Conservation (phyloP, 2,888 invertebrate species). For the Dyspetes luteomarginatus region DNA sequence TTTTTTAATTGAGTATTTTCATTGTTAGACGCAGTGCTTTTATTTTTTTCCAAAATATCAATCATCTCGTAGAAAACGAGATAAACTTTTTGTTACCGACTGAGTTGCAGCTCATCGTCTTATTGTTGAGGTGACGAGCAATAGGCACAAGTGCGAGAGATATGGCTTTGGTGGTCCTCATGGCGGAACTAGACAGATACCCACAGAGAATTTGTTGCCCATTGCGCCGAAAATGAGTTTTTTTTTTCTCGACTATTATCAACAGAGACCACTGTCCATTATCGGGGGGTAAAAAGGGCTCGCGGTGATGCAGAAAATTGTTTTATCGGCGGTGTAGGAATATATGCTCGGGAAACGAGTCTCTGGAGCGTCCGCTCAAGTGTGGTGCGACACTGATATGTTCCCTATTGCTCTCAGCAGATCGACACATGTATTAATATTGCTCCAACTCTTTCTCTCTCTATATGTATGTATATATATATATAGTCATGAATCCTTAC, state of each 20-base stretch:
- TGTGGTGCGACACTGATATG: not conserved
- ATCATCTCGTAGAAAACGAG: no score
- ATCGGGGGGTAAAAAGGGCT: conserved; percentile 17
- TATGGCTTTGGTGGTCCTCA: not conserved
- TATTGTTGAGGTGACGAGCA: no score
- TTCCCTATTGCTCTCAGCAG: not conserved
- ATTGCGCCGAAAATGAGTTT: not conserved
- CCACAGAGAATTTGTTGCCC: not conserved
- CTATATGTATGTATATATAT: not conserved
- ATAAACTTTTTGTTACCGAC: no score
- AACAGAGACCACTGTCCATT: not conserved
- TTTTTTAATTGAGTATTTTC: no score
- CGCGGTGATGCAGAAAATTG: conserved; percentile 32
- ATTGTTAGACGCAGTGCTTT: no score
- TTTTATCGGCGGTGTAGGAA: conserved; percentile 51
- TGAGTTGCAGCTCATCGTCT: no score
- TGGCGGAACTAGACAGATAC: no score
- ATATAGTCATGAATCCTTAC: conserved; percentile 27
- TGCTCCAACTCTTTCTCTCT: conserved; percentile 10
- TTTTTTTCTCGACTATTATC: conserved; percentile 1
- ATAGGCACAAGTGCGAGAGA: no score
- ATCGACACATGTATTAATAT: conserved; percentile 25
- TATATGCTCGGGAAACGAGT: conserved; percentile 42
- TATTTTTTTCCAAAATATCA: no score
- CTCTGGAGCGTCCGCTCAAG: conserved; percentile 45